Base-by-base conservation (phyloP, 2,797 vertebrate genomes). In the Xenopus petersii region DNA sequence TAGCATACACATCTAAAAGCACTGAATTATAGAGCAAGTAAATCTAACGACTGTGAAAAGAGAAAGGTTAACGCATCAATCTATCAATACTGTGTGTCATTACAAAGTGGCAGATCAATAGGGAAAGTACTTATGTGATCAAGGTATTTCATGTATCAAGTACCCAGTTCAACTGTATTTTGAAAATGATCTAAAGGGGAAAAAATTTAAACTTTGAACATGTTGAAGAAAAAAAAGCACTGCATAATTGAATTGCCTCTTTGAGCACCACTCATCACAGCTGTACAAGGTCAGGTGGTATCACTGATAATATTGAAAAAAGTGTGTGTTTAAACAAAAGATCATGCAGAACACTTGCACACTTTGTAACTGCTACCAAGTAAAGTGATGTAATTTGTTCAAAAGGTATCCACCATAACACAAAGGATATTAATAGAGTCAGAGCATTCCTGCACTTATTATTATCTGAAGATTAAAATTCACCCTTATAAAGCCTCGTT, bases 121-220 rank as follows among this genome's bases (percentile, higher is more conserved):
- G 46, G 67, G 64, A 63, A 62, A 77, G 69, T 77, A 77, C 69
- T 77, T 77, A 71, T 67, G 64, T 77, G 75, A 72, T 77, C 69
- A 77, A 72, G 64, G 64, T 64, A 72, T 72, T 77, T 71, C 56
- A 72, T 62, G 69, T 49, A 77, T 71, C 63, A 77, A 61, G 71
- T 13, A 67, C 69, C 71, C 69, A 77, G 69, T 47, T 71, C 64
- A 61, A 71, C 65, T 71, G 59, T 12, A 49, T 67, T 64, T 71
- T 76, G 69, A 76, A 71, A 51, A 76, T 3, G 8, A 42, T 5
- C 6, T 42, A 9, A 71, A 36, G 66, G 68, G 51, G 46, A 26
- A 33, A 71, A 71, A 71, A 76, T 71, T 66, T 60, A 26, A 51
- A 30, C 51, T 65, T 76, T 70, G 70, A 65, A 49, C 54, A n/a